Percentiles rank a stretch among this genome's conserved stretches.
These are phyloP conservation scores for Centrocercus urophasianus DNA, from an alignment of 2,113 vertebrate genomes.

Conservation along the genomic window DNA sequence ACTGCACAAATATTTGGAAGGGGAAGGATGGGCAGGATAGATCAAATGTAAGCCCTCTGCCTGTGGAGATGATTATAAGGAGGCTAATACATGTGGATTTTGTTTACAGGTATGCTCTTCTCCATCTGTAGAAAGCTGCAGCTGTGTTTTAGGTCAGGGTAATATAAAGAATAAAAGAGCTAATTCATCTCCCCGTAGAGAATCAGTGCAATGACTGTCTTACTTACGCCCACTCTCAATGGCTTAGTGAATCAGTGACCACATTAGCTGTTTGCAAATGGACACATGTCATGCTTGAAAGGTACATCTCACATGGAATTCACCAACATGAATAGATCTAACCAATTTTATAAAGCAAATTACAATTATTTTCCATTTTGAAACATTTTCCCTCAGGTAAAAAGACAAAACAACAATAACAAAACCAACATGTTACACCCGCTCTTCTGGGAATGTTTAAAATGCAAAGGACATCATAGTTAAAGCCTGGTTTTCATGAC, in stretches of 20 bases:
- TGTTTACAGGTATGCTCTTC: not conserved
- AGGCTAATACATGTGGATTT: not conserved
- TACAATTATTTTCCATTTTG: not conserved
- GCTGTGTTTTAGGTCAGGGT: not conserved
- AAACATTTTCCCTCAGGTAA: not conserved
- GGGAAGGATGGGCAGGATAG: not conserved
- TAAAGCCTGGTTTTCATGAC: conserved; percentile 24
- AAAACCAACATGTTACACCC: not conserved
- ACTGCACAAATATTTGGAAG: not conserved
- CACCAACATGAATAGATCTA: not conserved
- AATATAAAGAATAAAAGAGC: not conserved
- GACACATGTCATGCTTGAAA: accelerated
- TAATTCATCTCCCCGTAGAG: not conserved
- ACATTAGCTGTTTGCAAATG: not conserved
- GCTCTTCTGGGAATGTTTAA: not conserved
- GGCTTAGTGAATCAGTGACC: not conserved
- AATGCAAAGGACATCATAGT: not conserved
- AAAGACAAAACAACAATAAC: not conserved
- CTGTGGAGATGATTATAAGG: not conserved
- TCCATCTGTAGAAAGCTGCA: not conserved
- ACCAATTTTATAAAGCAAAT: not conserved
- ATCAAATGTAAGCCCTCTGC: not conserved
- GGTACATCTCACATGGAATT: not conserved
- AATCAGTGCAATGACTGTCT: not conserved
- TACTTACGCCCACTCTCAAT: not conserved